Evolutionary conservation across 1,140 invertebrate species (phyloP).

Genomic region (Hylaeus anthracinus): DNA sequence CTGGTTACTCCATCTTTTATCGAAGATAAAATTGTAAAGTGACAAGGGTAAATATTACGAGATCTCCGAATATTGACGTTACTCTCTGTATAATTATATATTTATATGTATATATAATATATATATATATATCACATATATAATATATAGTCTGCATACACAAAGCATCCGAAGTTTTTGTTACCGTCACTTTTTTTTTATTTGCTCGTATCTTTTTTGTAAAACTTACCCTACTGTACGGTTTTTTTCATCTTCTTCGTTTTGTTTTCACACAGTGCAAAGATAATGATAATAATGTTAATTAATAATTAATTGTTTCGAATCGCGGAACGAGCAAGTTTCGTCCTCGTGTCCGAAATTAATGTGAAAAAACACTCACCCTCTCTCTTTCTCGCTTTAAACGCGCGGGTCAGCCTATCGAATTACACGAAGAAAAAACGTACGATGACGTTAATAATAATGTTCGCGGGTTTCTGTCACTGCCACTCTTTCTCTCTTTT

Average conservation of each 20-base stretch:
- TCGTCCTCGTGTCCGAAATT: constrained; percentile 28
- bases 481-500: not conserved
- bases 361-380: constrained; percentile 35
- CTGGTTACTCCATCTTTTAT: too few species aligned
- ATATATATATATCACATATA: constrained; percentile 46
- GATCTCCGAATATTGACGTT: too few species aligned
- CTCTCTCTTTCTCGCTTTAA: not conserved
- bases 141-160: constrained; percentile 38
- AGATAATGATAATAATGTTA: constrained; percentile 33
- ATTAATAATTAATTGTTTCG: constrained; percentile 19
- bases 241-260: constrained; percentile 16
- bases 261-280: constrained; percentile 48
- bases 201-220: constrained; percentile 46
- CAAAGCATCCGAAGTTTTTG: constrained; percentile 33
- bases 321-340: constrained; percentile 43
- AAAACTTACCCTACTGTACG: constrained; percentile 58
- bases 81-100: not conserved
- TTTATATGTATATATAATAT: not conserved
- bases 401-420: constrained; percentile 26
- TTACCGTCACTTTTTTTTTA: constrained; percentile 9
- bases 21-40: too few species aligned
- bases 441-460: constrained; percentile 15
- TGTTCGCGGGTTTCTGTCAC: not conserved
- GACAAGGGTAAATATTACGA: too few species aligned
- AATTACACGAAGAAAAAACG: constrained; percentile 38